Percentiles rank a stretch among this genome's conserved stretches.
Evolutionary conservation across 2,888 invertebrate species (phyloP).

Genomic region (Drosophila buzzatii): DNA sequence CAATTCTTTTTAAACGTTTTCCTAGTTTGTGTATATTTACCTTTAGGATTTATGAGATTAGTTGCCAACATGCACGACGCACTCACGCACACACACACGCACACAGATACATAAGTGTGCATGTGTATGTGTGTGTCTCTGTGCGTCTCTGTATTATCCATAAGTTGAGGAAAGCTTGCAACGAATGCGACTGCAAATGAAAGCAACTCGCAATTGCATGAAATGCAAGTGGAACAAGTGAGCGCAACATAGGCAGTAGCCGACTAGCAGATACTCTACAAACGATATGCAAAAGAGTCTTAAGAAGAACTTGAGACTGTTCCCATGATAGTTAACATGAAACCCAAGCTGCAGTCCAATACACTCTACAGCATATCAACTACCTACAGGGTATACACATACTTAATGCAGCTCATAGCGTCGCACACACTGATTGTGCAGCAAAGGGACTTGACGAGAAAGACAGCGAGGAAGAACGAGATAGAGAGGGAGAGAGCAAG

Average conservation of each 20-base stretch:
- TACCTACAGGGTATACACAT: constrained; percentile 12
- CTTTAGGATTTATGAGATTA: constrained; percentile 80
- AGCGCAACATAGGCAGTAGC: neutral
- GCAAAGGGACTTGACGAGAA: constrained; percentile 7
- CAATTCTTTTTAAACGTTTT: constrained; percentile 74
- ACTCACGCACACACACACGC: neutral
- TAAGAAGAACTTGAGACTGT: no score
- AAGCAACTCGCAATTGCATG: constrained; percentile 64
- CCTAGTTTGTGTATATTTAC: constrained; percentile 72
- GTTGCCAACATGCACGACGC: constrained; percentile 52
- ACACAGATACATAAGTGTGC: neutral
- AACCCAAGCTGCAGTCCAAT: neutral
- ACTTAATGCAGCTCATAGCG: constrained; percentile 66
- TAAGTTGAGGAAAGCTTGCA: constrained; percentile 27
- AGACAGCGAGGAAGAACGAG: neutral
- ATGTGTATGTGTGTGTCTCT: neutral
- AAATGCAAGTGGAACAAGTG: constrained; percentile 59
- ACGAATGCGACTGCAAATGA: constrained; percentile 64
- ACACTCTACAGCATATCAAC: neutral
- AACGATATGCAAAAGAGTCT: neutral
- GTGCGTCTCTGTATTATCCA: constrained; percentile 20
- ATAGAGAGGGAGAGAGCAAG: neutral
- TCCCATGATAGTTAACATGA: no score
- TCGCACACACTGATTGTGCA: constrained; percentile 34
- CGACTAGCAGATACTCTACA: neutral